Base-by-base conservation (phyloP, 2,888 invertebrate species). In the Plebejus melissa region DNA sequence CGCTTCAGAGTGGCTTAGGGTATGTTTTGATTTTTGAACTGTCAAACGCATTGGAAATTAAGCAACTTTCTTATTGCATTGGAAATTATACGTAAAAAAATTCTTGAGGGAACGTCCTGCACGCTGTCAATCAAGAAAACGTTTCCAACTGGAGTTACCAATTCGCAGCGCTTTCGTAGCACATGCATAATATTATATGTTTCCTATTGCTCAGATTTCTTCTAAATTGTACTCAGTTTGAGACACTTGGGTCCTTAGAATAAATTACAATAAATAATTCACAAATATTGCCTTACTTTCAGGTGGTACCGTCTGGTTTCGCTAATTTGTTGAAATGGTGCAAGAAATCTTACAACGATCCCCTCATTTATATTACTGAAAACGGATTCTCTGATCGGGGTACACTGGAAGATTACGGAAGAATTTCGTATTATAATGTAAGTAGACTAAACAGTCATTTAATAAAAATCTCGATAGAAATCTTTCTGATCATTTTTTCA, bases 241-340 rank as follows among this genome's bases (percentile, higher is more conserved):
- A 46, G 9, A 46, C 9, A 11, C 11, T 1, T 38, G 0, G 38
- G 38, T 5, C 9, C 46, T 9, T 46, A 46, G 11, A 46, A 46
- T 46, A 46, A 46, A 22, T 22, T 22, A 22, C 22, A 0, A 22
- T 22, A 22, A 22, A 22, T 22, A 22, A 22, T 22, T 22, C 22
- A 22, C 22, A 22, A 22, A 22, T 22, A 22, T 22, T 22, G 22
- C 22, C 22, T 22, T 22, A 22, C 22, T 78, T 78, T 11, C 81
- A 94, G 94, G 91, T 94, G 60, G 93, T 94, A 32, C 95, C 95
- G 0, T 93, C 94, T 81, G 95, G 95, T n/a, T 93, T 95, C 77
- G 93, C 94, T 4, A 94, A 94, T 81, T 82, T 95, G 38, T 84
- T 95, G 54, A 94, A 94, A 70, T 95, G 94, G 94, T 93, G 95